phyloP scores from a whole-genome alignment of 2,797 vertebrate species.

The Staurois parvus region DNA sequence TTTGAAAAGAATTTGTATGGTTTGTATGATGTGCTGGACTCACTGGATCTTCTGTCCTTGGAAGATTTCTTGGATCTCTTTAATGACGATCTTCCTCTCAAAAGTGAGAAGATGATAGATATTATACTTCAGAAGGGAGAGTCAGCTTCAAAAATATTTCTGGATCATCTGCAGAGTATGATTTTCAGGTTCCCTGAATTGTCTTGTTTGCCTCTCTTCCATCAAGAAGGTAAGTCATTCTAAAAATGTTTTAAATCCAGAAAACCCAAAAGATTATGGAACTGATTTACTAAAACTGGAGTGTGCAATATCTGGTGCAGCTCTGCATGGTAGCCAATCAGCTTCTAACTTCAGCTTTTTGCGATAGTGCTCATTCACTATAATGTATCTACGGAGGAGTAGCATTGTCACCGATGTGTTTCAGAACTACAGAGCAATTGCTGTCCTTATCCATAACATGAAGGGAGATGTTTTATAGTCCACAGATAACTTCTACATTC shows the following conservation, averaged over 20 bases:
- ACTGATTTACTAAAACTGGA: too few species aligned
- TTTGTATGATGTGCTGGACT: background rate
- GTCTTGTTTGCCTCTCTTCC: background rate
- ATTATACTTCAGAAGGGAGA: slow-evolving; percentile 19
- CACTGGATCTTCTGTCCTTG: background rate
- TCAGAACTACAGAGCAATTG: background rate
- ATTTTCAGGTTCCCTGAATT: background rate
- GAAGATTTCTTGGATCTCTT: background rate
- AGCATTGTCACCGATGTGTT: background rate
- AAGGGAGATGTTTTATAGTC: too few species aligned
- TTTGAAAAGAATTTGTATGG: background rate
- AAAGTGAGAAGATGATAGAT: background rate
- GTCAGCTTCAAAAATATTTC: background rate
- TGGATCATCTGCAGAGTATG: slow-evolving; percentile 3
- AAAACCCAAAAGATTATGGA: too few species aligned
- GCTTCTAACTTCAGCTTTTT: too few species aligned
- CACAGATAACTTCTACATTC: too few species aligned
- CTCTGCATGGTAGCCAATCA: too few species aligned
- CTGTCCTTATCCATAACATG: too few species aligned
- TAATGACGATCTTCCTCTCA: background rate
- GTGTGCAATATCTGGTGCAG: too few species aligned
- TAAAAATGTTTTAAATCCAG: too few species aligned
- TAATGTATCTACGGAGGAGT: too few species aligned
- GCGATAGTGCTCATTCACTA: too few species aligned
- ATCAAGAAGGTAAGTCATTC: background rate